A percentile compares a stretch with the other conserved stretches of the same genome.
Conservation (phyloP, 2,113 vertebrate genomes). For the Campylomormyrus numenius region DNA sequence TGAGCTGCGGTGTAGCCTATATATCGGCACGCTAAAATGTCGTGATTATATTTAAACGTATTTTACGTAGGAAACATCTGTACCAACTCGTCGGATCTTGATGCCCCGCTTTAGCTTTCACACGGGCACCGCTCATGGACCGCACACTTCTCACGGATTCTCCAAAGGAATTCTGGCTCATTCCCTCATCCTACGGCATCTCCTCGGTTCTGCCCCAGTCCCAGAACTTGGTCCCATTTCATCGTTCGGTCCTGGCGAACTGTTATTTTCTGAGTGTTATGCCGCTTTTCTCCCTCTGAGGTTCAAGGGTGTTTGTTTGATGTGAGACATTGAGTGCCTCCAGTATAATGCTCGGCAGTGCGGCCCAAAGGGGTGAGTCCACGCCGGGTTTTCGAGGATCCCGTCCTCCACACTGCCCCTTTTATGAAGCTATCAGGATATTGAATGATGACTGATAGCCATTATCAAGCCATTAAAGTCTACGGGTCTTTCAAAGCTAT, state of each 20-base stretch:
- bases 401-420: background rate
- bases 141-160: background rate
- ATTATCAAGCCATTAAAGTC: constrained; percentile 2
- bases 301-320: background rate
- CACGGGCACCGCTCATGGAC: background rate
- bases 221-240: background rate
- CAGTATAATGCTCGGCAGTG: background rate
- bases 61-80: background rate
- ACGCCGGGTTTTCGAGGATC: background rate
- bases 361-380: background rate
- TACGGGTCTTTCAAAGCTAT: background rate
- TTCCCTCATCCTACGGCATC: background rate
- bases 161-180: background rate
- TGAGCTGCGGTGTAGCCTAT: background rate
- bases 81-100: background rate
- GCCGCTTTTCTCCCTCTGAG: background rate
- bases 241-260: background rate
- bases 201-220: background rate
- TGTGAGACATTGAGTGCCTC: background rate
- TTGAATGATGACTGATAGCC: background rate
- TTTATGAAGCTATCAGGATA: background rate
- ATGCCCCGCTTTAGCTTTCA: background rate
- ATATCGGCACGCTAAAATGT: background rate
- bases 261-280: background rate
- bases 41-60: background rate